Evolutionary conservation across 2,888 invertebrate genomes (phyloP), one percentile per base, ranked within the genome.

Genomic region (Ormia ochracea): DNA sequence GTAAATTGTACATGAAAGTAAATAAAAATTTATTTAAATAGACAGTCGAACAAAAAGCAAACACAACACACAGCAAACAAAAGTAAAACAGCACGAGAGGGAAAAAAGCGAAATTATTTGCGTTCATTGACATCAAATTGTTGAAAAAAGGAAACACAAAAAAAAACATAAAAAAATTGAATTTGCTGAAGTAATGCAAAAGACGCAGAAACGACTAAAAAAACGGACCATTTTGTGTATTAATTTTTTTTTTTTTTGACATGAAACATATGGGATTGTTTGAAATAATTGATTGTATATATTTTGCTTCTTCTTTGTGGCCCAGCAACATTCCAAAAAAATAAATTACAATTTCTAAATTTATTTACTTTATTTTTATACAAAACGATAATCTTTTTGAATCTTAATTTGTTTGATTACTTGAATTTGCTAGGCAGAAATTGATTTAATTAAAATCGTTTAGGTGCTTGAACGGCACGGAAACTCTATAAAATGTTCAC

Each of bases 101-200:
- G 31, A 63, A 77, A 70, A 72, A 61, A 68, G 48, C 45, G 56
- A 76, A 81, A 77, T 81, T 75, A 66, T 70, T 69, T 45, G 74
- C 66, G 81, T 78, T 78, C 81, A 70, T 81, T 78, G 81, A 81
- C 81, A 54, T 75, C 17, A 52, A 56, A 52, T 65, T 43, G 61
- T 58, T 28, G 23, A 45, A 41, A 41, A 75, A 61, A 36, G 41
- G 14, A 14, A 7, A 41, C n/a, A 26, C 12, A 31, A 61, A 12
- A 36, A 14, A 21, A 61, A 7, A 33, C 26, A 36, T 23, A 2
- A 50, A n/a, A n/a, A n/a, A n/a, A n/a, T n/a, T n/a, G n/a, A n/a
- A n/a, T n/a, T n/a, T n/a, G 12, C 43, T 56, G 23, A 68, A 43
- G 52, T 28, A 66, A 52, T 21, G 28, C 5, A 41, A 9, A n/a